Percentiles rank a stretch among this genome's conserved stretches.
Evolutionary conservation across 2,113 vertebrate species (phyloP).

Genomic region (Neopipo cinnamomea): DNA sequence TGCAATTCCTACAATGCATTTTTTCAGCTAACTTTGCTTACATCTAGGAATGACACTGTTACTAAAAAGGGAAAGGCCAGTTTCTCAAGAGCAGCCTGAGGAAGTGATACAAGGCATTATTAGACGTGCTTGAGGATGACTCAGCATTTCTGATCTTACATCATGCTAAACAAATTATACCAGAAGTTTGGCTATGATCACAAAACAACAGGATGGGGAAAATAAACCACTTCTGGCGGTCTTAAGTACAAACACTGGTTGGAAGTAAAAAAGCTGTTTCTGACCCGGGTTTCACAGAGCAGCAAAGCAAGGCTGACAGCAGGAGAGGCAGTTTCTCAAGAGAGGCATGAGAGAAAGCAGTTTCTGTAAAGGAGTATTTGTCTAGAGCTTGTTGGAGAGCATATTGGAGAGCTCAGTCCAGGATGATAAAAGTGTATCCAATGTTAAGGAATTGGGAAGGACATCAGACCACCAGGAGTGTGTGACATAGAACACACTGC

Average conservation of each 20-base stretch:
- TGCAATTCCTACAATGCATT: background rate
- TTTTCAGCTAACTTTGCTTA: background rate
- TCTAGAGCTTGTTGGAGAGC: background rate
- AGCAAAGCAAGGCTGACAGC: background rate
- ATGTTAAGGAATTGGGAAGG: background rate
- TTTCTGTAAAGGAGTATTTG: background rate
- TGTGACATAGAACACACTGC: background rate
- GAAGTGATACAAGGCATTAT: slow-evolving; percentile 31
- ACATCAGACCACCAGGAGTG: background rate
- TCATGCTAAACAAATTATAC: background rate
- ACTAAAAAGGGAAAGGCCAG: background rate
- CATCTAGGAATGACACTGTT: background rate
- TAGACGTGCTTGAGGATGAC: background rate
- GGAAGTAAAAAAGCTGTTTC: background rate
- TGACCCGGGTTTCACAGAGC: background rate
- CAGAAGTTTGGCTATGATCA: background rate
- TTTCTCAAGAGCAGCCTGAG: background rate
- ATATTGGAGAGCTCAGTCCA: background rate
- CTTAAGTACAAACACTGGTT: background rate
- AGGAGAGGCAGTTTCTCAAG: background rate
- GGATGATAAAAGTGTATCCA: background rate
- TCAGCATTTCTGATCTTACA: background rate
- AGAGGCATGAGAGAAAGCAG: background rate
- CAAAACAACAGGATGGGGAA: background rate
- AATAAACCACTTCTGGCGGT: background rate